phyloP scores from a whole-genome alignment of 1,140 invertebrate species.

The Brachystomella parvula region DNA sequence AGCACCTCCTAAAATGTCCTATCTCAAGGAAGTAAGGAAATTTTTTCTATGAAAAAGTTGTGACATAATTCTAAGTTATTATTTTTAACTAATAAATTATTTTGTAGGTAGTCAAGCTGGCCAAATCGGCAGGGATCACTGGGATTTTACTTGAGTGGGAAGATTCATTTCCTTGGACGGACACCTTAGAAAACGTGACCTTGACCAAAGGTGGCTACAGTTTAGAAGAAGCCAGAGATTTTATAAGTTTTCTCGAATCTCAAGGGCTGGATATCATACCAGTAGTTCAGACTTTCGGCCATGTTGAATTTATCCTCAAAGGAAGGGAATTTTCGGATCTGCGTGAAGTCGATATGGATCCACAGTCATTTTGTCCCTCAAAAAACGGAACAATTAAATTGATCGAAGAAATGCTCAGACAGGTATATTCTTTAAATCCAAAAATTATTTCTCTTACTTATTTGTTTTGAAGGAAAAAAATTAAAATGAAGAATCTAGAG shows the following conservation, averaged over 20 bases:
- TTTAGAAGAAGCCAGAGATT: slow-evolving; percentile 55
- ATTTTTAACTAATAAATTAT: slow-evolving; percentile 32
- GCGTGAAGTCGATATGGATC: slow-evolving; percentile 65
- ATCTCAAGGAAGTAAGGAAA: slow-evolving; percentile 53
- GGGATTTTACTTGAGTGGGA: slow-evolving; percentile 91
- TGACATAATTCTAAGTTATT: not conserved
- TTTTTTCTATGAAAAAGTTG: too few relatives aligned
- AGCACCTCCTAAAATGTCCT: slow-evolving; percentile 58
- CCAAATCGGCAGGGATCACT: slow-evolving; percentile 66
- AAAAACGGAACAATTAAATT: slow-evolving; percentile 60
- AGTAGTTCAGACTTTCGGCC: slow-evolving; percentile 90
- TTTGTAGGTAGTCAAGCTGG: slow-evolving; percentile 23
- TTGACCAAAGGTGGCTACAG: slow-evolving; percentile 74
- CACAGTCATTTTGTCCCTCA: slow-evolving; percentile 76
- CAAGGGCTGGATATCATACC: slow-evolving; percentile 75
- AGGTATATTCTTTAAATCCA: slow-evolving; percentile 47
- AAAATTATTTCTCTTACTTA: not conserved
- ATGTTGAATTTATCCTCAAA: slow-evolving; percentile 84
- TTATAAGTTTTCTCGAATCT: slow-evolving; percentile 56
- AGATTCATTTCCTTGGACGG: slow-evolving; percentile 92
- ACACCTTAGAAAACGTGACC: slow-evolving; percentile 49
- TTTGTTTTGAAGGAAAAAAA: too few relatives aligned
- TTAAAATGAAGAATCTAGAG: not conserved
- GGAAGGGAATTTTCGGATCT: slow-evolving; percentile 63
- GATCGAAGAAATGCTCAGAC: slow-evolving; percentile 70